Evolutionary conservation across 2,888 invertebrate species (phyloP).

Genomic region (Seira ritae): DNA sequence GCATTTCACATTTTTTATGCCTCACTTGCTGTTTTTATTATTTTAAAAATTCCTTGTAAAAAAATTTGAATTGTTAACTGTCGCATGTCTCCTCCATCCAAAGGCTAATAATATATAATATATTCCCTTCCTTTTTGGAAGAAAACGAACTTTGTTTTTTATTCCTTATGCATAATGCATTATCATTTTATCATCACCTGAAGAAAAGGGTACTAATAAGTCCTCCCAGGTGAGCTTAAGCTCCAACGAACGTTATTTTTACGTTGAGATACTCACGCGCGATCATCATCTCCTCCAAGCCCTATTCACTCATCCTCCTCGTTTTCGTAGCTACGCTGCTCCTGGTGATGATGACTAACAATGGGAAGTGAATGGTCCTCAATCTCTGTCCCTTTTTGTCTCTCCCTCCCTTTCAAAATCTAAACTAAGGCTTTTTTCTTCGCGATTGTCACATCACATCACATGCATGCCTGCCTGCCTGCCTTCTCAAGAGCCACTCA

Average conservation of each 20-base stretch:
- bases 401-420: slow-evolving; percentile 2
- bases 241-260: neutral
- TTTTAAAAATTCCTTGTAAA: slow-evolving; percentile 7
- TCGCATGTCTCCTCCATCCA: slow-evolving; percentile 6
- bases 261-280: neutral
- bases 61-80: slow-evolving; percentile 1
- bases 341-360: slow-evolving; percentile 10
- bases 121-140: slow-evolving; percentile 5
- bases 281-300: neutral
- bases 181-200: neutral
- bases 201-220: neutral
- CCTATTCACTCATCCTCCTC: neutral
- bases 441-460: slow-evolving; percentile 14
- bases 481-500: slow-evolving; percentile 16
- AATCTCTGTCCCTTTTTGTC: neutral
- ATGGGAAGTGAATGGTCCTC: slow-evolving; percentile 13
- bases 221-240: slow-evolving; percentile 1
- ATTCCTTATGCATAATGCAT: slow-evolving; percentile 10
- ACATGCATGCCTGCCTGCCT: neutral
- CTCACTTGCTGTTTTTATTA: slow-evolving; percentile 28
- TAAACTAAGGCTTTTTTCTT: neutral
- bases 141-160: neutral
- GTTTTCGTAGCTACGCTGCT: neutral
- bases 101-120: neutral
- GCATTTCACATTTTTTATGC: slow-evolving; percentile 30